Base-by-base conservation (phyloP, 2,797 vertebrate species). In the Oryzias dopingdopingensis region DNA sequence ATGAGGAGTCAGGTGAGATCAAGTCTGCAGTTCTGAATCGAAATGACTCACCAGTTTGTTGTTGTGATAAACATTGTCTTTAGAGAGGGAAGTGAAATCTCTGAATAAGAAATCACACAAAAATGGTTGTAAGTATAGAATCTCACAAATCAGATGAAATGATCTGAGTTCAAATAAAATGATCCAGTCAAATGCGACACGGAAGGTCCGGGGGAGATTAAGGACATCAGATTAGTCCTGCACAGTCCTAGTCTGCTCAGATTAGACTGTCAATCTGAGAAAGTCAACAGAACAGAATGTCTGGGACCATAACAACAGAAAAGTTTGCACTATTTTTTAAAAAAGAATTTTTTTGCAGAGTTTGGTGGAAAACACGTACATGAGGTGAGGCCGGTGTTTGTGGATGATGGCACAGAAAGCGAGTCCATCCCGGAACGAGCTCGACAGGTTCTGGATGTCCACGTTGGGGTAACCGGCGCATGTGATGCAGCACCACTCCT, bases 351-450 rank as follows among this genome's bases (percentile, higher is more conserved):
- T 37, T 37, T 37, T 12, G 13, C 3, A 12, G 32, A 37, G 26
- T 29, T 29, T 29, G 26, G 26, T 29, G 6, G 26, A 4, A 32
- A 37, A 37, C 20, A 93, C 94, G 94, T 72, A 96, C 95, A 95
- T 91, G 63, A 95, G 70, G 74, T 94, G 93, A 3, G 94, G 94
- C 53, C 93, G 87, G 86, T 96, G 91, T 57, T 87, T 92, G 85
- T 95, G 94, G 67, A 95, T 94, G 87, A 95, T 92, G 74, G 94
- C 94, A 74, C 95, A 95, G 70, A 94, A 95, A 2, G 93, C 93
- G 47, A 94, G 87, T 55, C 94, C 94, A 59, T 95, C 93, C 69
- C 90, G 91, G 90, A 94, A 95, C 22, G 94, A 95, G 58, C 87
- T 51, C 64, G 92, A 93, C 84, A 93, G 88, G 86, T 94, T 84